Conservation (phyloP, 1,140 invertebrate species). For the Drosophila kurseongensis region DNA sequence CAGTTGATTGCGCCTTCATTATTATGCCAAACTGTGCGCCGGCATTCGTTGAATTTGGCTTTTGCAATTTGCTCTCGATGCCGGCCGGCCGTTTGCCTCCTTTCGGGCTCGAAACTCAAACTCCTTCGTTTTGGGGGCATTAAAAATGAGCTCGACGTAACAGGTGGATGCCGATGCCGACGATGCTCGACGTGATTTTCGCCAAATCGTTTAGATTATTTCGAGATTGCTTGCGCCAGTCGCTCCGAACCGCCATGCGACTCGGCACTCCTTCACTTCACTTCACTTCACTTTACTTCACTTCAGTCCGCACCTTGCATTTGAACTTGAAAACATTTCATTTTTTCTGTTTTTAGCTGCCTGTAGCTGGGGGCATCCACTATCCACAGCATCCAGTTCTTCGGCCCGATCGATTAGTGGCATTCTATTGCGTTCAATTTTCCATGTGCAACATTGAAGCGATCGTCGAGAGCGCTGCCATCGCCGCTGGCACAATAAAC, state of each 20-base stretch:
- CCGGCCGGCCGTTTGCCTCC: constrained; percentile 34
- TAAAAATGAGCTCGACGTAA: constrained; percentile 81
- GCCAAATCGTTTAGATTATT: constrained; percentile 83
- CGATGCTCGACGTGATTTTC: constrained; percentile 77
- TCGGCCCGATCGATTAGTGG: constrained; percentile 76
- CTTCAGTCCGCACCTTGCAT: constrained; percentile 71
- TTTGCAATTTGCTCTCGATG: constrained; percentile 82
- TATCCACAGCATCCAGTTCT: constrained; percentile 33
- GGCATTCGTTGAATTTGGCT: constrained; percentile 81
- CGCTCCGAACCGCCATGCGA: constrained; percentile 16
- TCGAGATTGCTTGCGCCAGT: constrained; percentile 80
- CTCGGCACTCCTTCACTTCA: constrained; percentile 40
- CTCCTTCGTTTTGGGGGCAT: constrained; percentile 63
- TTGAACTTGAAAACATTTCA: constrained; percentile 82
- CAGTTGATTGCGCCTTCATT: constrained; percentile 81
- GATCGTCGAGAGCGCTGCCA: constrained; percentile 55
- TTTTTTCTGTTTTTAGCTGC: constrained; percentile 45
- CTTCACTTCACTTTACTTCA: constrained; percentile 3
- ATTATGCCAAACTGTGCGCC: constrained; percentile 81
- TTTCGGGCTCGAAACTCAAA: constrained; percentile 10
- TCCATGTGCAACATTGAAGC: constrained; percentile 78
- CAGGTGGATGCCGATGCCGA: constrained; percentile 75
- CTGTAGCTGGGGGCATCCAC: constrained; percentile 62
- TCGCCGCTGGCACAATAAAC: constrained; percentile 80
- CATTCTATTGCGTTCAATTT: constrained; percentile 83